These are phyloP conservation scores for Arenaria interpres DNA, from an alignment of 2,113 vertebrate species.

Conservation along the genomic window DNA sequence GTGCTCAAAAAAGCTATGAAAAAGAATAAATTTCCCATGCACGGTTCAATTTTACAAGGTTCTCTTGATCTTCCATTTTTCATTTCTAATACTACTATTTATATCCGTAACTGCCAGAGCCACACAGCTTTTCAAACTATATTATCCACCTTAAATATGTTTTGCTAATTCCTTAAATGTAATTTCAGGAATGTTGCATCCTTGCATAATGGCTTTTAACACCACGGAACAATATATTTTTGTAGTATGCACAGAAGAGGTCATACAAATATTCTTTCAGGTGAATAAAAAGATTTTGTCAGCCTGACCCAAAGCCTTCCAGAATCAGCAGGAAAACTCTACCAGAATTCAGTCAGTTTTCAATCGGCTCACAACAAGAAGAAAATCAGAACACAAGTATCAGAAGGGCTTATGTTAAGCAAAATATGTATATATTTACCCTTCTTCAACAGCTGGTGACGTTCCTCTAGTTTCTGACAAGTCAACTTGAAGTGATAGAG, in stretches of 20 bases:
- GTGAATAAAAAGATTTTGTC: neutral
- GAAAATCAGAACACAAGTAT: neutral
- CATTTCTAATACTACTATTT: neutral
- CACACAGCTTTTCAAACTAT: neutral
- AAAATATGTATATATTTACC: constrained; percentile 64
- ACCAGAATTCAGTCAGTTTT: neutral
- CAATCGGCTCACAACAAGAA: neutral
- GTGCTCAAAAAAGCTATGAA: neutral
- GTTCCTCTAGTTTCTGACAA: constrained; percentile 74
- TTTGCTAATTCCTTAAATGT: neutral
- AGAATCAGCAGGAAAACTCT: neutral
- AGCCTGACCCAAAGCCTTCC: neutral
- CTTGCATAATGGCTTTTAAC: neutral
- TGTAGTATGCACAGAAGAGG: neutral
- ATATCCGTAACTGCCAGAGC: neutral
- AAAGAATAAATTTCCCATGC: neutral
- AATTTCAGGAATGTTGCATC: neutral
- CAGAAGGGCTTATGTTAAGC: neutral
- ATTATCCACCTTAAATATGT: neutral
- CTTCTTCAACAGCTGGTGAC: constrained; percentile 71
- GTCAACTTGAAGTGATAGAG: constrained; percentile 71
- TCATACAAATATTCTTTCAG: neutral
- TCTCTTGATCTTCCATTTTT: neutral
- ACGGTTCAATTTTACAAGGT: neutral
- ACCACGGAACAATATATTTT: neutral